Base-by-base conservation (phyloP, 2,888 invertebrate species). In the Drosophila paranaensis region DNA sequence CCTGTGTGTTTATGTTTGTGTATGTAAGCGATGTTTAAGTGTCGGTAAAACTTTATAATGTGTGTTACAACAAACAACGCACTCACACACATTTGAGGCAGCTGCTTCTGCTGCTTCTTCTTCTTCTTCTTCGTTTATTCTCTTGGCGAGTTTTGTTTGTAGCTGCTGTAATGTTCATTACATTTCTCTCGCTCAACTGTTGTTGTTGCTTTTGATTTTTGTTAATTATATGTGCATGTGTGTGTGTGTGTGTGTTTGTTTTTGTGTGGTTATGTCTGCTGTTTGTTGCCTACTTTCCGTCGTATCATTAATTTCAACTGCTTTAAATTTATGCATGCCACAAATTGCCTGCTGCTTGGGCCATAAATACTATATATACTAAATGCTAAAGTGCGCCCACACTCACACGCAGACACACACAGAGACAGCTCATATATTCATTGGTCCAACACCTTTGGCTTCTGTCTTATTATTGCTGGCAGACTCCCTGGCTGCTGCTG, bases 1-100 rank as follows among this genome's bases (percentile, higher is more conserved):
- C 35, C 42, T 48, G 43, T 57, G 60, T 54, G 66, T 62, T 56
- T 63, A 55, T 81, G 73, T 68, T 65, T 66, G 71, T 77, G 70
- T 68, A 51, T 68, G 80, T 79, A 80, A 78, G 80, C 68, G 74
- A 61, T 80, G 79, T 66, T 82, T 78, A 79, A 77, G 82, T 71
- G 78, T 77, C 79, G 82, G 76, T 69, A 81, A 84, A 84, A 86
- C 72, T 84, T 84, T 86, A 81, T 86, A 84, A 86, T 86, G 77
- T 86, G 74, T 83, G 82, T 67, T 72, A 79, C 80, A 83, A 79
- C 74, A 83, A 82, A 57, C 55, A 60, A 60, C 46, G 56, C 46
- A 35, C 56, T 27, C 40, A 42, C 20, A 45, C 16, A 48, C 30
- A 27, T 27, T 27, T 27, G 3, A 27, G 27, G 20, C 61, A 51